Conservation (phyloP, 2,113 vertebrate species). For the Paralichthys olivaceus region DNA sequence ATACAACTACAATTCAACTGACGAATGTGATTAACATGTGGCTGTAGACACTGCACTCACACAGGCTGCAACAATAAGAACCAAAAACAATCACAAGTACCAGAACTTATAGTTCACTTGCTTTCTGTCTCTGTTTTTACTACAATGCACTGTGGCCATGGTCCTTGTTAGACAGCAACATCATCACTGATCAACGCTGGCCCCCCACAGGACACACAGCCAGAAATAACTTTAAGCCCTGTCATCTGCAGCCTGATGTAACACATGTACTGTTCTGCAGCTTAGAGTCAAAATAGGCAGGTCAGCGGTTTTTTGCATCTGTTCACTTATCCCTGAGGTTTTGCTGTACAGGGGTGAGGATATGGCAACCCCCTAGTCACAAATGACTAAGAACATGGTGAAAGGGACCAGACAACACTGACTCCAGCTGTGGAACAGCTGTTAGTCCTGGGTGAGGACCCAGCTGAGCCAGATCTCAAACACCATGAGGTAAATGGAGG, state of each 20-base stretch:
- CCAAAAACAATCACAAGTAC: not conserved
- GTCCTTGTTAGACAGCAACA: conserved; percentile 4
- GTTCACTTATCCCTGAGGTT: not conserved
- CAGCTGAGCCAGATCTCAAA: no score
- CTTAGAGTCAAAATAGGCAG: conserved; percentile 4
- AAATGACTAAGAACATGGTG: no score
- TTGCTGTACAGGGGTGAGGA: not conserved
- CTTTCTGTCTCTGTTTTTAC: not conserved
- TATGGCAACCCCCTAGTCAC: not conserved
- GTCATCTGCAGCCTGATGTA: no score
- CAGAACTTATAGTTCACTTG: not conserved
- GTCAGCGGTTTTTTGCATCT: conserved; percentile 13
- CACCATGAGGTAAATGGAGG: no score
- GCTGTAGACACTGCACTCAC: not conserved
- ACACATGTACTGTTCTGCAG: no score
- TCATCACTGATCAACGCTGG: no score
- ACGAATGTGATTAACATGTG: conserved; percentile 26
- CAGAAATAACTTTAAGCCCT: no score
- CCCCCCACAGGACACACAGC: no score
- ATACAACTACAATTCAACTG: conserved; percentile 29
- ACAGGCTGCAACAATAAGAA: not conserved
- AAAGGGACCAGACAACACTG: not conserved
- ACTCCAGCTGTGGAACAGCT: no score
- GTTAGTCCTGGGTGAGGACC: no score
- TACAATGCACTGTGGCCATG: not conserved